These are phyloP conservation scores for Mormoops blainvillei DNA, from an alignment of 2,113 vertebrate genomes.

Conservation along the genomic window DNA sequence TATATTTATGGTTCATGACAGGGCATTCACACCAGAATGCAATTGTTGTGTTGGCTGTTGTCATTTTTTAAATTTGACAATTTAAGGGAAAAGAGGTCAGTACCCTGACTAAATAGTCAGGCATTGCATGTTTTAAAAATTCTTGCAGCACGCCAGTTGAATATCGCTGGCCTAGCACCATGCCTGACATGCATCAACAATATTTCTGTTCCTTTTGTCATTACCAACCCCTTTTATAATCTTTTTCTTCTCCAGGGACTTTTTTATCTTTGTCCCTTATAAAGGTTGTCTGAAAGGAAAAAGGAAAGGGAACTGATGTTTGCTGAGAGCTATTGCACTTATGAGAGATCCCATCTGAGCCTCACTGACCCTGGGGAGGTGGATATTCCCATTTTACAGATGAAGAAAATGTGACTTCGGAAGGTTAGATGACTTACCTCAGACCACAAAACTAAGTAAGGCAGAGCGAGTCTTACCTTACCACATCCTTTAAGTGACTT, in stretches of 20 bases:
- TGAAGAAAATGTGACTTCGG: not conserved
- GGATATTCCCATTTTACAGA: not conserved
- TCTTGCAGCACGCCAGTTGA: no score
- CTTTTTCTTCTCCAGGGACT: not conserved
- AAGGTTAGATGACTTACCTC: not conserved
- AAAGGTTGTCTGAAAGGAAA: not conserved
- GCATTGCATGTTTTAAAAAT: no score
- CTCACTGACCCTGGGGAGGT: not conserved
- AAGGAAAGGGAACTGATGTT: not conserved
- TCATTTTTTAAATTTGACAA: no score
- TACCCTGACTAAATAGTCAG: no score
- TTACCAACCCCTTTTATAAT: not conserved
- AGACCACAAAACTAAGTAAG: not conserved
- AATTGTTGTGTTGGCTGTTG: no score
- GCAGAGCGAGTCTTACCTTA: not conserved
- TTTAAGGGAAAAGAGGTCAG: no score
- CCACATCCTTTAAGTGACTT: not conserved
- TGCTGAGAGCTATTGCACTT: not conserved
- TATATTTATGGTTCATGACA: no score
- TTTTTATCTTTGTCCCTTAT: not conserved
- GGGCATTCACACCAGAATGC: no score
- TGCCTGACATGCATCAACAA: not conserved
- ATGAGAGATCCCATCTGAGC: not conserved
- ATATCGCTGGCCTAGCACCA: not conserved
- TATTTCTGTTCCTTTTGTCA: not conserved